phyloP scores from a whole-genome alignment of 2,113 vertebrate genomes.

The Syngnathoides biaculeatus region DNA sequence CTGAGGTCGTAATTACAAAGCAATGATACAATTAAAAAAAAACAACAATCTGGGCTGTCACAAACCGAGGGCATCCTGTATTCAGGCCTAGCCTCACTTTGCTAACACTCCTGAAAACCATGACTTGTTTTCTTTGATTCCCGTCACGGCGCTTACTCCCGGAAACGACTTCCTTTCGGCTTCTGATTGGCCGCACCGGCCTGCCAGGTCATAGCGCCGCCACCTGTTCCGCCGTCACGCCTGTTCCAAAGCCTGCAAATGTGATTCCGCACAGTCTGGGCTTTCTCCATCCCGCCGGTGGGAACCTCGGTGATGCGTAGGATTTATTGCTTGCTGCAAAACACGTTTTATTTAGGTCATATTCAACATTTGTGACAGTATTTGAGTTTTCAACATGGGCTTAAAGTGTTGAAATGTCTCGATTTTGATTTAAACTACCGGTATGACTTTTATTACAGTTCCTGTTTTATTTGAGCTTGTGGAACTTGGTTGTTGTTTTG shows the following conservation, averaged over 20 bases:
- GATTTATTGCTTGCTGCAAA: neutral
- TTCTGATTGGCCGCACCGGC: neutral
- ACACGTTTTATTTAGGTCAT: neutral
- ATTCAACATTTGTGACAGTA: too few species aligned
- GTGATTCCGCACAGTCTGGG: neutral
- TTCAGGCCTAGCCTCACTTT: too few species aligned
- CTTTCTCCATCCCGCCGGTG: neutral
- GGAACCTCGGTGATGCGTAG: neutral
- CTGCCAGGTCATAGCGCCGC: neutral
- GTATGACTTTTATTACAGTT: too few species aligned
- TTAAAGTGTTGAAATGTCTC: too few species aligned
- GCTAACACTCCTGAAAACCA: too few species aligned
- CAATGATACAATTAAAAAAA: too few species aligned
- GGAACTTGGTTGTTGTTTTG: neutral
- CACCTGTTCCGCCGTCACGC: neutral
- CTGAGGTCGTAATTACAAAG: too few species aligned
- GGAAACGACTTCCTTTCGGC: neutral
- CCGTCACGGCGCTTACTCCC: neutral
- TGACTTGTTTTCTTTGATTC: too few species aligned
- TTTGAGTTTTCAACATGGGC: neutral
- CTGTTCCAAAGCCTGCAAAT: constrained; percentile 1
- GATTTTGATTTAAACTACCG: too few species aligned
- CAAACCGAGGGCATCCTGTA: too few species aligned
- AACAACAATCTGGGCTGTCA: too few species aligned
- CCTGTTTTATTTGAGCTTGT: neutral